Evolutionary conservation across 30 jellyfish, hydroid and myxozoan species (phyloP).

Genomic region (Nemopilema nomurai): DNA sequence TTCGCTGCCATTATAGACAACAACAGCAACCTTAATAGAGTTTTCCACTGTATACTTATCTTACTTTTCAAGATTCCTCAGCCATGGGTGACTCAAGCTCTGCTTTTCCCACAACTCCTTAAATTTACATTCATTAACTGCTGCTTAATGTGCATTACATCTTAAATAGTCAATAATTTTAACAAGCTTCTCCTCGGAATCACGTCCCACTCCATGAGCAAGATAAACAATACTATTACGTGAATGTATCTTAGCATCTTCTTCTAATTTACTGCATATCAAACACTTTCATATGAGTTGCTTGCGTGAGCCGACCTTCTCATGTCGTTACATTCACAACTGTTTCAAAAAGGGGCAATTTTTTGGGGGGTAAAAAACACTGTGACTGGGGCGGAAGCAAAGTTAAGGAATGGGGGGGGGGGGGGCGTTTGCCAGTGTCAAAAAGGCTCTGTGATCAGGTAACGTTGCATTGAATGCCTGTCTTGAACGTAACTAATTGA

Average conservation of each 20-base stretch:
- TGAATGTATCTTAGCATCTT: neutral
- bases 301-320: conserved; percentile 21
- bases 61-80: conserved; percentile 29
- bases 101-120: conserved; percentile 48
- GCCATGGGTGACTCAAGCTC: conserved; percentile 48
- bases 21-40: conserved; percentile 44
- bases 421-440: too few relatives aligned
- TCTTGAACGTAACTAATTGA: too few relatives aligned
- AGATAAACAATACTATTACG: conserved; percentile 12
- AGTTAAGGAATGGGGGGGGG: too few relatives aligned
- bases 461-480: too few relatives aligned
- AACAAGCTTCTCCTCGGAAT: conserved; percentile 24
- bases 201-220: conserved; percentile 44
- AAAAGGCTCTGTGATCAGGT: too few relatives aligned
- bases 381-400: too few relatives aligned
- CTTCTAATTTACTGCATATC: conserved; percentile 24
- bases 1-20: conserved; percentile 33
- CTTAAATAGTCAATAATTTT: conserved; percentile 17
- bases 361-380: too few relatives aligned
- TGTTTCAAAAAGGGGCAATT: too few relatives aligned
- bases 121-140: conserved; percentile 36
- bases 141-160: conserved; percentile 34
- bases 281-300: conserved; percentile 19
- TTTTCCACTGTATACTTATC: conserved; percentile 15
- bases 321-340: too few relatives aligned